phyloP scores from a whole-genome alignment of 2,888 invertebrate species.

The Nemoura dubitans region DNA sequence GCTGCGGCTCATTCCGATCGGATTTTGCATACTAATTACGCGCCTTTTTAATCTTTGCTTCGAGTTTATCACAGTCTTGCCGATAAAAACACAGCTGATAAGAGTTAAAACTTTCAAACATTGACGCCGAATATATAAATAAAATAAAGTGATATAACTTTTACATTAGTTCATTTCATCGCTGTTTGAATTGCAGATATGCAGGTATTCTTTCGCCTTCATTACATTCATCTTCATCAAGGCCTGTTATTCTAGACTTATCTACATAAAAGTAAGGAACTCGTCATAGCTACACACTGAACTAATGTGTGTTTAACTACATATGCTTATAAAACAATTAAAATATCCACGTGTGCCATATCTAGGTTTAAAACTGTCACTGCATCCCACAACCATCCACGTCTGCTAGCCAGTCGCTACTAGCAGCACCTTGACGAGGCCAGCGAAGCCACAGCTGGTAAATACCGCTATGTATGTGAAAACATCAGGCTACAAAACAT shows the following conservation, averaged over 20 bases:
- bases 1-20: not conserved
- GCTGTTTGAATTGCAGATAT: not conserved
- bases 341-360: too few relatives aligned
- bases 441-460: not conserved
- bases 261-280: too few relatives aligned
- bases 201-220: not conserved
- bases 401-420: not conserved
- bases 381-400: not conserved
- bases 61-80: not conserved
- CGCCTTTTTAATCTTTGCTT: not conserved
- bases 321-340: too few relatives aligned
- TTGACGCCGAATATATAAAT: not conserved
- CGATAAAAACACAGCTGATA: not conserved
- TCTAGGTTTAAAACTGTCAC: too few relatives aligned
- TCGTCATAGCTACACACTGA: too few relatives aligned
- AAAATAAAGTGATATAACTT: too few relatives aligned
- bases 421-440: not conserved
- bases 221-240: too few relatives aligned
- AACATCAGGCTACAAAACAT: not conserved
- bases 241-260: too few relatives aligned
- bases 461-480: not conserved
- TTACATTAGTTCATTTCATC: not conserved
- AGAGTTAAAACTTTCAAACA: not conserved
- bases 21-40: slow-evolving; percentile 16
- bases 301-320: too few relatives aligned